A percentile compares a stretch with the other conserved stretches of the same genome.
Evolutionary conservation across 1,140 invertebrate species (phyloP).

Genomic region (Drosophila saltans): DNA sequence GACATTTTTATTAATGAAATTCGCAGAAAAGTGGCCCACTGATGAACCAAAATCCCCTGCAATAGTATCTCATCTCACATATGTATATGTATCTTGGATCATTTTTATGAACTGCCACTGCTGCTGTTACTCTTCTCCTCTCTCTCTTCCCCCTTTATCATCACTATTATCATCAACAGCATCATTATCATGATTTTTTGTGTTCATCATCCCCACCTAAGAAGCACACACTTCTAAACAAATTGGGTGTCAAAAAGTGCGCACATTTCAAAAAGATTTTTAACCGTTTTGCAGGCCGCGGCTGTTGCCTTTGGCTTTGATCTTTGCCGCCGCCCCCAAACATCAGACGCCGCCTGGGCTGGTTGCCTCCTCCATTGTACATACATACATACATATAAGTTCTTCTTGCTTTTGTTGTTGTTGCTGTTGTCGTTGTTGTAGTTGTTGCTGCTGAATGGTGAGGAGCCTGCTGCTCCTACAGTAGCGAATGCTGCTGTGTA

Average conservation of each 20-base stretch:
- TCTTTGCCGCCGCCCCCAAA: constrained; percentile 59
- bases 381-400: background rate
- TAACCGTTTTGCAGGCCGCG: constrained; percentile 74
- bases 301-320: constrained; percentile 58
- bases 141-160: background rate
- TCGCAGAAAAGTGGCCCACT: constrained; percentile 69
- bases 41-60: constrained; percentile 31
- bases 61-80: constrained; percentile 32
- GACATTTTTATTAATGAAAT: constrained; percentile 82
- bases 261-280: constrained; percentile 82
- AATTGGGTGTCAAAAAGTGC: constrained; percentile 82
- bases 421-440: constrained; percentile 43
- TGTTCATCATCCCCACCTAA: constrained; percentile 11
- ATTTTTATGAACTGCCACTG: constrained; percentile 65
- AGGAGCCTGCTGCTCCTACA: constrained; percentile 45
- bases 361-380: constrained; percentile 30
- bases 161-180: background rate
- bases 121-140: constrained; percentile 20
- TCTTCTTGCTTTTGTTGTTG: constrained; percentile 60
- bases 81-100: background rate
- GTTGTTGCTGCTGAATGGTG: constrained; percentile 51
- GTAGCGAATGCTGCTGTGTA: constrained; percentile 14
- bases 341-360: constrained; percentile 56
- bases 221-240: constrained; percentile 74
- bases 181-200: too few species aligned